These are phyloP conservation scores for human (Homo sapiens) DNA, from an alignment of 2,113 vertebrate species.

Conservation along the genomic window GRCh38 chr5:164063001-164063500, in stretches of 20 bases:
- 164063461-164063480: not conserved
- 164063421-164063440: not conserved
- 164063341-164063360: not conserved
- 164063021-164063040: not conserved
- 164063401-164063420: not conserved
- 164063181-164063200: slow-evolving; percentile 23
- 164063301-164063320: not conserved
- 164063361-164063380: not conserved
- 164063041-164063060: not conserved
- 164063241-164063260: slow-evolving; percentile 42
- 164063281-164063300: not conserved
- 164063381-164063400: not conserved
- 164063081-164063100: slow-evolving; percentile 3
- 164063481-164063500: not conserved
- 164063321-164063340: not conserved
- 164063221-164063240: slow-evolving; percentile 38
- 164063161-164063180: slow-evolving; percentile 37
- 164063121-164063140: slow-evolving; percentile 55
- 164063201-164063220: not conserved
- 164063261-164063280: not conserved
- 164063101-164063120: not conserved
- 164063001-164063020: not conserved
- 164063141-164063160: slow-evolving; percentile 46
- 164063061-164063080: not conserved
- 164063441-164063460: not conserved